Evolutionary conservation across 2,113 vertebrate genomes (phyloP), one percentile per base, ranked within the genome.

Genomic region (Hippocampus guttulatus): DNA sequence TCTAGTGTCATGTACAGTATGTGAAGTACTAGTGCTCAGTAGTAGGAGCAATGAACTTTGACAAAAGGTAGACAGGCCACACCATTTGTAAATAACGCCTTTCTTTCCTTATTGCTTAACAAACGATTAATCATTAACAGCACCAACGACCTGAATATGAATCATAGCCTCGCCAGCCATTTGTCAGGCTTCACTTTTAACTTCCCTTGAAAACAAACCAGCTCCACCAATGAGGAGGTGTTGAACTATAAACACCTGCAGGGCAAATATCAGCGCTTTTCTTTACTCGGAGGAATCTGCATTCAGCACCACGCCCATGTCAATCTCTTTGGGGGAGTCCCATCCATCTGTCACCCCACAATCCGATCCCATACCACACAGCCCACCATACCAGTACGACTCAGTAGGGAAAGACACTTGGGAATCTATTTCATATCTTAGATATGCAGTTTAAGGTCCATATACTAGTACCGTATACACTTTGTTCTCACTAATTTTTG

Each of bases 201-300:
- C 80, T 67, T 47, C 40, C 9, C 23, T 51, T 16, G 8, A 64
- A 82, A 80, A 47, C 52, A 54, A 72, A 25, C 15, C 23, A 38
- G 41, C 38, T 64, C 38, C 76, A 61, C 38, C 45, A 78, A 45
- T 65, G 15, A 16, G 43, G 43, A 88, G 87, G 89, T 90, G 87
- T 85, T 85, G 77, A 77, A 73, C 72, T 79, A 77, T 68, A 86
- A 80, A 89, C 91, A 92, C 89, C 91, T 91, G 91, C 88, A 71
- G 75, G 76, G 52, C 47, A 78, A 84, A 85, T 87, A 82, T 83
- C 74, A 38, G 71, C 55, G 65, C 88, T 79, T 81, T 73, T 80
- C 84, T 83, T 40, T 74, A 78, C 84, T 84, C 71, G 66, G 52
- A 84, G 68, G 89, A 87, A 86, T 90, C 78, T 77, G 79, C 73